Evolutionary conservation across 1,140 invertebrate genomes (phyloP).

Genomic region (Steinernema khuongi): DNA sequence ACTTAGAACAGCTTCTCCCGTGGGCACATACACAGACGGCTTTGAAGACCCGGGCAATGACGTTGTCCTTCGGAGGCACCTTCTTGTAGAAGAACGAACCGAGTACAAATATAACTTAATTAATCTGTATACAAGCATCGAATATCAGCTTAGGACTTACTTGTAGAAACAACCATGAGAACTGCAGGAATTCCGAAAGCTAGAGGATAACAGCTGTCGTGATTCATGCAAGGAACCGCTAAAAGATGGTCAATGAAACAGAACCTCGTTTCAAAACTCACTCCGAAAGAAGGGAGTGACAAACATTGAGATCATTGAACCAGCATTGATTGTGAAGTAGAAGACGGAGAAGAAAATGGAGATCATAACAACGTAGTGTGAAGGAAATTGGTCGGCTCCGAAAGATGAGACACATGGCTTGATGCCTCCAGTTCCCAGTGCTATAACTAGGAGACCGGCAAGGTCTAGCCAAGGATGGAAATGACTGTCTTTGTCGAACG

Average conservation of each 20-base stretch:
- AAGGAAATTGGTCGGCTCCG: constrained; percentile 83
- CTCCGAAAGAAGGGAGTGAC: constrained; percentile 75
- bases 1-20: no score
- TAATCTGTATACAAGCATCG: no score
- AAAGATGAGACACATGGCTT: constrained; percentile 94
- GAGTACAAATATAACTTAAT: no score
- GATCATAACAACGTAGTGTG: constrained; percentile 30
- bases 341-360: constrained; percentile 81
- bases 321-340: constrained; percentile 85
- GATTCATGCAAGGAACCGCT: constrained; percentile 52
- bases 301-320: constrained; percentile 80
- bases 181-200: constrained; percentile 59
- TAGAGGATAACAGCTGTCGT: constrained; percentile 58
- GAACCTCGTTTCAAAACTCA: constrained; percentile 44
- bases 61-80: constrained; percentile 64
- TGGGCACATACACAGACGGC: constrained; percentile 33
- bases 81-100: constrained; percentile 72
- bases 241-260: constrained; percentile 8
- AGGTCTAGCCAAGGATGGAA: constrained; percentile 63
- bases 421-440: constrained; percentile 84
- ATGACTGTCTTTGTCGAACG: constrained; percentile 63
- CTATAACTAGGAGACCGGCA: constrained; percentile 70
- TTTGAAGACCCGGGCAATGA: constrained; percentile 27
- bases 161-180: constrained; percentile 59
- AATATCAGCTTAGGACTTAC: constrained; percentile 22